A percentile compares a stretch with the other conserved stretches of the same genome.
phyloP scores from a whole-genome alignment of 2,113 vertebrate species.

The Synchiropus splendidus region DNA sequence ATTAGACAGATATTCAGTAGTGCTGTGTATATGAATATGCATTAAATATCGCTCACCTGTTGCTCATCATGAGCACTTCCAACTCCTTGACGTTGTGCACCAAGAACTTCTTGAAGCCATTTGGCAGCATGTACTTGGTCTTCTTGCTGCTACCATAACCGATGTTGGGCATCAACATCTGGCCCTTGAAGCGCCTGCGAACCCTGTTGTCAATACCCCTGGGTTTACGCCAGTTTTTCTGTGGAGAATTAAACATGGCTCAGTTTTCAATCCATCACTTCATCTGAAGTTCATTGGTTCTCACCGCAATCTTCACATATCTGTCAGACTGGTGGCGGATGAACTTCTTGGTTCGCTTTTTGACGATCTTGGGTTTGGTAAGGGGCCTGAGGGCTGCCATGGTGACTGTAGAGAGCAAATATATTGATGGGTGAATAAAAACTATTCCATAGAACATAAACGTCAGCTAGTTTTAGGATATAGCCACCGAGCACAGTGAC shows the following conservation, averaged over 20 bases:
- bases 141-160: conserved; percentile 97
- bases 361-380: conserved; percentile 87
- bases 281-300: not conserved
- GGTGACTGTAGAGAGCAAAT: conserved; percentile 52
- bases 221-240: conserved; percentile 94
- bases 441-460: too few relatives aligned
- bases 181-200: conserved; percentile 92
- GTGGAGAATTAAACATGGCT: not conserved
- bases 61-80: conserved; percentile 96
- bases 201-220: conserved; percentile 97
- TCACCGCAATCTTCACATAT: conserved; percentile 95
- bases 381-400: conserved; percentile 91
- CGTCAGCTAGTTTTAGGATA: too few relatives aligned
- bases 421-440: not conserved
- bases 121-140: conserved; percentile 94
- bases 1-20: too few relatives aligned
- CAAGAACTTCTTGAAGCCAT: conserved; percentile 91
- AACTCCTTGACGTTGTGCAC: conserved; percentile 95
- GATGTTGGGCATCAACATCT: conserved; percentile 98
- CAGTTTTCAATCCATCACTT: not conserved
- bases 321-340: conserved; percentile 94
- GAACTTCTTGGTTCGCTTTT: conserved; percentile 98
- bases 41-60: conserved; percentile 77
- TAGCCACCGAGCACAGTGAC: too few relatives aligned
- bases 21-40: too few relatives aligned